phyloP scores from a whole-genome alignment of 2,888 invertebrate genomes.

The Drosophila anceps region DNA sequence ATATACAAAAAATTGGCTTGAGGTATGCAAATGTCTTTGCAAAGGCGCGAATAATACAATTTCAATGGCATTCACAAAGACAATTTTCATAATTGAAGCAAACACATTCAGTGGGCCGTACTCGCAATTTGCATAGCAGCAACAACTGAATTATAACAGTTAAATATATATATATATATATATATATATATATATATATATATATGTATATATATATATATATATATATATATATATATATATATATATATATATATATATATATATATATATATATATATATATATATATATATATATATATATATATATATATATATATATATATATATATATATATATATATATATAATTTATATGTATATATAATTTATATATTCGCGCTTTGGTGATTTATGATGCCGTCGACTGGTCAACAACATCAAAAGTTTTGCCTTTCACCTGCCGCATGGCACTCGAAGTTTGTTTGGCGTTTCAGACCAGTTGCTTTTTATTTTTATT shows the following conservation, averaged over 20 bases:
- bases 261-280: neutral
- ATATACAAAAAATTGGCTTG: slow-evolving; percentile 31
- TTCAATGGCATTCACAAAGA: slow-evolving; percentile 75
- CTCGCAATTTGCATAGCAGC: slow-evolving; percentile 54
- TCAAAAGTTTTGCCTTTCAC: slow-evolving; percentile 34
- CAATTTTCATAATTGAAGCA: slow-evolving; percentile 79
- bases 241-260: slow-evolving; percentile 22
- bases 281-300: neutral
- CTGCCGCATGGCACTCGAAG: slow-evolving; percentile 28
- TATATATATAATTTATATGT: neutral
- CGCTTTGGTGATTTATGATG: slow-evolving; percentile 50
- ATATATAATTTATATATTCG: neutral
- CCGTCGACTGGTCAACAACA: slow-evolving; percentile 18
- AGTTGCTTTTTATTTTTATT: neutral
- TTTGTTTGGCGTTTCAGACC: slow-evolving; percentile 12
- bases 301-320: slow-evolving; percentile 21
- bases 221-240: neutral
- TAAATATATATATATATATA: neutral
- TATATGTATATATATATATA: neutral
- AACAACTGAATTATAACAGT: slow-evolving; percentile 31
- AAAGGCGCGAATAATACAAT: slow-evolving; percentile 77
- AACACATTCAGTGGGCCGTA: slow-evolving; percentile 55
- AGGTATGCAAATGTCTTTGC: slow-evolving; percentile 70
- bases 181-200: slow-evolving; percentile 18
- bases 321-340: slow-evolving; percentile 1